A percentile compares a stretch with the other conserved stretches of the same genome.
Conservation (phyloP, 2,113 vertebrate genomes). For the human (Homo sapiens) region GRCh38 chr7:113121501-113122000, state of each 20-base stretch:
- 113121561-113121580: background rate
- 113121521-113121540: background rate
- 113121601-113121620: background rate
- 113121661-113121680: background rate
- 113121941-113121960: background rate
- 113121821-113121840: background rate
- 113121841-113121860: background rate
- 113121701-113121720: background rate
- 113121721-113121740: background rate
- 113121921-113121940: background rate
- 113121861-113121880: background rate
- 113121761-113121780: constrained; percentile 15
- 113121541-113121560: background rate
- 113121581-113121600: background rate
- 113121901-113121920: background rate
- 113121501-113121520: background rate
- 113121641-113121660: background rate
- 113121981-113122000: background rate
- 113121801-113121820: background rate
- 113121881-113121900: background rate
- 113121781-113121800: background rate
- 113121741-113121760: background rate
- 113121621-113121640: background rate
- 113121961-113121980: background rate
- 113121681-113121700: background rate